A percentile compares a stretch with the other conserved stretches of the same genome.
Conservation (phyloP, 2,888 invertebrate species). For the Rotaria magnacalcarata region DNA sequence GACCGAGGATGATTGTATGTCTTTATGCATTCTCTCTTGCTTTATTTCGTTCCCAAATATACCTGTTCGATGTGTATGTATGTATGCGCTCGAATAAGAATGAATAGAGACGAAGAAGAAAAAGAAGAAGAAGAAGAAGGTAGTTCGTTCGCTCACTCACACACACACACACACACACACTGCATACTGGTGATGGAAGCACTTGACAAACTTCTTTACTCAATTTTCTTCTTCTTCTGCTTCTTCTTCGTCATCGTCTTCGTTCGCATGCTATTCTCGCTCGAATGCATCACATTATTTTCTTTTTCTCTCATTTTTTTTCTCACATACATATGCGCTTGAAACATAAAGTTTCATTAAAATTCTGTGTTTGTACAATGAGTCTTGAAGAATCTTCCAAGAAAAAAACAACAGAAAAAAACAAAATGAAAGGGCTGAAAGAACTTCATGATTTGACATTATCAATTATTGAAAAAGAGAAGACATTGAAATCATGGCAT, state of each 20-base stretch:
- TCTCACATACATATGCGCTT: neutral
- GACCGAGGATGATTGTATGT: conserved; percentile 2
- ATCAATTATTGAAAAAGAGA: neutral
- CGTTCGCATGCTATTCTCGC: conserved; percentile 1
- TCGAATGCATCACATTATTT: conserved; percentile 1
- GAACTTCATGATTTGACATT: neutral
- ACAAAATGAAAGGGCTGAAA: neutral
- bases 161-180: too few species aligned
- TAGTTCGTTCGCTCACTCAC: neutral
- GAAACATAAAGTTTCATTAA: conserved; percentile 6
- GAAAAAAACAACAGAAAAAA: neutral
- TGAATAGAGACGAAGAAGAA: neutral
- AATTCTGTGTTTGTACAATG: neutral
- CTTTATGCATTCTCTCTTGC: neutral
- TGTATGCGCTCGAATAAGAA: neutral
- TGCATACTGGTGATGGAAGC: neutral
- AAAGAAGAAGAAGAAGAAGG: conserved; percentile 8
- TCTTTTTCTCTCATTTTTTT: neutral
- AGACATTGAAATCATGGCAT: too few species aligned
- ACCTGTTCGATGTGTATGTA: neutral
- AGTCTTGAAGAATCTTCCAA: neutral
- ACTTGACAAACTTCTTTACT: neutral
- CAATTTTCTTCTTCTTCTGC: neutral
- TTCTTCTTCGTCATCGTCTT: neutral
- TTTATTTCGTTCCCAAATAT: too few species aligned